phyloP scores from a whole-genome alignment of 1,140 invertebrate genomes.

The Sycophaga agraensis region DNA sequence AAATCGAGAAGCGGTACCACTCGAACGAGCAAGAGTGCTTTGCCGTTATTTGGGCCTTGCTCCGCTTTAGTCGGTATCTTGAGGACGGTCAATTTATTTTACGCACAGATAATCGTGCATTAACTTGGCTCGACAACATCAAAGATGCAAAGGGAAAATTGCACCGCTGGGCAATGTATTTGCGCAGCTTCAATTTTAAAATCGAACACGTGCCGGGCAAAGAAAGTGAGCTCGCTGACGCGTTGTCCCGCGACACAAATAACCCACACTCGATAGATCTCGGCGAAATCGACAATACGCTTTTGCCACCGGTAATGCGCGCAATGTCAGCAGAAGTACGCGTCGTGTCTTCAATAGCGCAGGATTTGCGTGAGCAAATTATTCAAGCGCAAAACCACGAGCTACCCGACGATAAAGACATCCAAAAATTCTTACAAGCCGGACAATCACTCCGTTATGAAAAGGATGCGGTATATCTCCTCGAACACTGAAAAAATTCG shows the following conservation, averaged over 20 bases:
- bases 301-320: not conserved
- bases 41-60: not conserved
- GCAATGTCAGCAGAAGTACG: no score
- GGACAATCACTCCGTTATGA: not conserved
- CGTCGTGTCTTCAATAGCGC: not conserved
- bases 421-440: not conserved
- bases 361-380: not conserved
- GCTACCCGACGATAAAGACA: not conserved
- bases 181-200: not conserved
- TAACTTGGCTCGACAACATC: not conserved
- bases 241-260: not conserved
- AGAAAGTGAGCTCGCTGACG: not conserved
- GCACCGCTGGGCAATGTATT: not conserved
- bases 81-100: not conserved
- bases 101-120: not conserved
- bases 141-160: not conserved
- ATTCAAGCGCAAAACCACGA: not conserved
- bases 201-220: not conserved
- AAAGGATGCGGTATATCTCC: not conserved
- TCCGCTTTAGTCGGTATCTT: not conserved
- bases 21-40: not conserved
- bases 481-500: not conserved
- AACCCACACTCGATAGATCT: not conserved
- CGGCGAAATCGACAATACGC: not conserved
- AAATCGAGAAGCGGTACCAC: not conserved